Percentiles rank a stretch among this genome's conserved stretches.
These are phyloP conservation scores for Xylota sylvarum DNA, from an alignment of 2,888 invertebrate species.

Conservation along the genomic window DNA sequence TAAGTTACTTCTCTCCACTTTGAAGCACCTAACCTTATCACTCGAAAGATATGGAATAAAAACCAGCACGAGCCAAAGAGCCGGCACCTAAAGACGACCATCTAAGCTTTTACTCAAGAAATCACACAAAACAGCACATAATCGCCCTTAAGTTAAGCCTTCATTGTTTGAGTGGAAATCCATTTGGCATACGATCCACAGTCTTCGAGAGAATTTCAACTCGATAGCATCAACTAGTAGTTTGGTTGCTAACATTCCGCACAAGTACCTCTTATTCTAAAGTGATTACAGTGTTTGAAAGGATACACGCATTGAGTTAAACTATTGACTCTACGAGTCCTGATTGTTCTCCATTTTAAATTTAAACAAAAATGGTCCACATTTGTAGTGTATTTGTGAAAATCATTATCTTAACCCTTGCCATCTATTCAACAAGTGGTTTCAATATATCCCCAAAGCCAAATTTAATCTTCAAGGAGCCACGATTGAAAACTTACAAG, in stretches of 20 bases:
- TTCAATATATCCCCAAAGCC: slow-evolving; percentile 83
- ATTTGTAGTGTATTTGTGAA: slow-evolving; percentile 45
- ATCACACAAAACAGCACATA: no score
- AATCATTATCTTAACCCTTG: slow-evolving; percentile 46
- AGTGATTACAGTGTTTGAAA: no score
- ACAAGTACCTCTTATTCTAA: no score
- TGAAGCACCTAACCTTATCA: no score
- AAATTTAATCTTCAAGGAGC: slow-evolving; percentile 80
- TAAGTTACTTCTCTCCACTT: no score
- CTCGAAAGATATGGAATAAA: no score
- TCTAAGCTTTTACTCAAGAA: no score
- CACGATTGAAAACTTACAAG: slow-evolving; percentile 79
- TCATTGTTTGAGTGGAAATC: background rate
- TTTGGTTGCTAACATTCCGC: no score
- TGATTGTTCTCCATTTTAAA: background rate
- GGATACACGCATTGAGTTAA: background rate
- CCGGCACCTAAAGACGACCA: no score
- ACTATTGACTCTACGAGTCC: no score
- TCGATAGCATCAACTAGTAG: slow-evolving; percentile 41
- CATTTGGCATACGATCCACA: slow-evolving; percentile 17
- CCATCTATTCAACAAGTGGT: slow-evolving; percentile 60
- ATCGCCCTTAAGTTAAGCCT: no score
- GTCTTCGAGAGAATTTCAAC: slow-evolving; percentile 62
- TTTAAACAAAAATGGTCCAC: slow-evolving; percentile 56
- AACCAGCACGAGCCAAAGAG: no score